Evolutionary conservation across 2,113 vertebrate species (phyloP).

Genomic region (Paedocypris sp.): DNA sequence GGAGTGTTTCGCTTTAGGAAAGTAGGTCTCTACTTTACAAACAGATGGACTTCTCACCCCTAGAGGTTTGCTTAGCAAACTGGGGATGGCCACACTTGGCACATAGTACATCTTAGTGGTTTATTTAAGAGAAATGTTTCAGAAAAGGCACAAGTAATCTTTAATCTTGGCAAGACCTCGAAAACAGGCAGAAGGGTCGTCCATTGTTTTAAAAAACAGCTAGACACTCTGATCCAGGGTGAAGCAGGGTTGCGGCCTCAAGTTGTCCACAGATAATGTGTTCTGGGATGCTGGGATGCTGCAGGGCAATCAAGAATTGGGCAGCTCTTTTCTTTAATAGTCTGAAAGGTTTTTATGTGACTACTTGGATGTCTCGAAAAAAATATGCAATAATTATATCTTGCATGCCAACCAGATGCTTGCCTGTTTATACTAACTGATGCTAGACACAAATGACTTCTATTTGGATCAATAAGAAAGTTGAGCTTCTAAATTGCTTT

Average conservation of each 20-base stretch:
- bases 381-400: too few relatives aligned
- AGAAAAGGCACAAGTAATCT: slow-evolving; percentile 22
- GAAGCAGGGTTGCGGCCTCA: slow-evolving; percentile 2
- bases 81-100: slow-evolving; percentile 16
- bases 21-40: slow-evolving; percentile 65
- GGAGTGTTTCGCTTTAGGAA: slow-evolving; percentile 87
- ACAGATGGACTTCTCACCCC: slow-evolving; percentile 27
- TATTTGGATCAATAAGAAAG: too few relatives aligned
- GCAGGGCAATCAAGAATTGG: background rate
- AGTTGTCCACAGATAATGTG: slow-evolving; percentile 21
- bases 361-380: too few relatives aligned
- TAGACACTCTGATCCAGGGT: background rate
- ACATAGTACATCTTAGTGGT: slow-evolving; percentile 24
- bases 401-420: too few relatives aligned
- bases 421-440: too few relatives aligned
- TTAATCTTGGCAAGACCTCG: slow-evolving; percentile 17
- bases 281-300: background rate
- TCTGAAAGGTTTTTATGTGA: too few relatives aligned
- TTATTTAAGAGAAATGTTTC: slow-evolving; percentile 26
- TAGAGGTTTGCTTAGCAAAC: background rate
- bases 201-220: slow-evolving; percentile 16
- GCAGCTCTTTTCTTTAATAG: background rate
- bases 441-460: too few relatives aligned
- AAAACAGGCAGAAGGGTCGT: background rate
- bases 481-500: background rate